phyloP scores from a whole-genome alignment of 2,888 invertebrate genomes.

The Ochropleura plecta region DNA sequence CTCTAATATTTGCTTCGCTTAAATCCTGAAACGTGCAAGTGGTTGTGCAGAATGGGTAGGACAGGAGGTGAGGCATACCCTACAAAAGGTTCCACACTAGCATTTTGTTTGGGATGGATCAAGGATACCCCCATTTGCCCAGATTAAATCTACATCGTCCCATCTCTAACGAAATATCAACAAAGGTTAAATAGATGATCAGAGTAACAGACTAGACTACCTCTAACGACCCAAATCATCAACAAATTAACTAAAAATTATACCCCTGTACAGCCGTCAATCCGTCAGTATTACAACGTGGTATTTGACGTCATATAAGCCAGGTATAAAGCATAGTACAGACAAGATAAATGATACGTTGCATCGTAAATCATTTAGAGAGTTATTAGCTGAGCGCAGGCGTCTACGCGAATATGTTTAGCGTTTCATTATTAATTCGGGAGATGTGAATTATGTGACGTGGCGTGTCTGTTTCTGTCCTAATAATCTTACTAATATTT shows the following conservation, averaged over 20 bases:
- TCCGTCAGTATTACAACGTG: constrained; percentile 6
- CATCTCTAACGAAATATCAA: no score
- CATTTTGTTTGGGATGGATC: no score
- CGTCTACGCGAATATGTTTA: constrained; percentile 45
- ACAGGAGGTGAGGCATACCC: no score
- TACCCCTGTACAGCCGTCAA: constrained; percentile 6
- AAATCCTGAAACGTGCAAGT: no score
- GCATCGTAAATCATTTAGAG: constrained; percentile 53
- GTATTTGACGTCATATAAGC: constrained; percentile 37
- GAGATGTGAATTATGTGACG: constrained; percentile 35
- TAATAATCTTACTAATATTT: neutral
- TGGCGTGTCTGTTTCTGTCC: constrained; percentile 42
- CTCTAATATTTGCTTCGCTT: no score
- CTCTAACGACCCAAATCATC: constrained; percentile 10
- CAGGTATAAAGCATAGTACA: constrained; percentile 21
- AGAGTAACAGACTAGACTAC: neutral
- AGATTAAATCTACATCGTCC: no score
- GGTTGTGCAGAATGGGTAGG: no score
- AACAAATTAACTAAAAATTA: constrained; percentile 30
- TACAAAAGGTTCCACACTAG: no score
- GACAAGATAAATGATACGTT: constrained; percentile 43
- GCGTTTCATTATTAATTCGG: constrained; percentile 37
- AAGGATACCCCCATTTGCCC: no score
- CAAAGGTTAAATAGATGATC: neutral
- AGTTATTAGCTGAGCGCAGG: constrained; percentile 38